Evolutionary conservation across 1,140 invertebrate species (phyloP), one percentile per base, ranked within the genome.

Genomic region (Scaptomyza graminum): DNA sequence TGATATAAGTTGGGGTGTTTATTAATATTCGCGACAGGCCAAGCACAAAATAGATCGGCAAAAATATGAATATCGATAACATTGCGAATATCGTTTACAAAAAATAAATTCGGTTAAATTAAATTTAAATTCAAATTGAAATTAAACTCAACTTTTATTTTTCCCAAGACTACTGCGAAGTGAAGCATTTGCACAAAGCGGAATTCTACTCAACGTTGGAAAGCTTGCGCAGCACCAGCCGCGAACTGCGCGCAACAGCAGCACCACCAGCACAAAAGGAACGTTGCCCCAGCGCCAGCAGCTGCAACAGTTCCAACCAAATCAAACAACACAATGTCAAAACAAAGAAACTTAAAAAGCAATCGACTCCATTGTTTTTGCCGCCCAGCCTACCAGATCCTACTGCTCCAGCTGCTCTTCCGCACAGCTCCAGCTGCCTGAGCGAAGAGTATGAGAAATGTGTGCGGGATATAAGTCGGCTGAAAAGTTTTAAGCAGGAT

Each of bases 171-270:
- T 92, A 92, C 59, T 74, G 79, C 25, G 90, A 91, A 51, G 87
- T 92, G 0, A 91, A 91, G 47, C 91, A 92, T 70, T 69, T 92
- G 51, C 84, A 85, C 5, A 80, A 90, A 15, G 68, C 74, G 1
- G 90, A 92, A 55, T 92, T 92, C 31, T 90, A 91, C 51, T 82
- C 84, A 4, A 87, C 85, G 0, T 54, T 92, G 50, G 78, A 90
- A 50, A 82, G 55, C 15, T 73, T 92, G n/a, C 79, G 87, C 1
- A 76, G 69, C 37, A 91, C 88, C 12, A 91, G 87, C 22, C 70
- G 81, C 15, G 74, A 91, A 31, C 61, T 91, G 11, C 72, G 83
- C 28, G 67, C 75, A 11, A 31, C 75, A 22, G 55, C 47, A 8
- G 18, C n/a, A n/a, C 31, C 66, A 4, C 13, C 50, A 6, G 57